These are phyloP conservation scores for Callimorpha dominula DNA, from an alignment of 2,888 invertebrate genomes.

Conservation along the genomic window DNA sequence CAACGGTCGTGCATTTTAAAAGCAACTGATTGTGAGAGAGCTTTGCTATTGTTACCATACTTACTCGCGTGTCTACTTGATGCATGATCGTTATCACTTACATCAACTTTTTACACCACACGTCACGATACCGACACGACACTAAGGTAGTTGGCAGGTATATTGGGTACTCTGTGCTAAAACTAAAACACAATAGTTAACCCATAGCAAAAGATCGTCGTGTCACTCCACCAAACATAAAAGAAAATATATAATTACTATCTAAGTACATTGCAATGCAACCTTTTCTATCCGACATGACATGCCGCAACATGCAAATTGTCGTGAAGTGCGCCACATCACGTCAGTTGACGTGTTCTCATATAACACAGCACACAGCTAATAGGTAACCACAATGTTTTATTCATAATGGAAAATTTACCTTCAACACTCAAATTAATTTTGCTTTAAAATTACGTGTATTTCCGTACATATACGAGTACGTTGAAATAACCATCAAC, in stretches of 20 bases:
- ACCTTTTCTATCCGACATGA: background rate
- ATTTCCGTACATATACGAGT: no score
- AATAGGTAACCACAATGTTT: conserved; percentile 1
- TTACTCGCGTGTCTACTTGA: conserved; percentile 1
- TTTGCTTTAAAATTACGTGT: background rate
- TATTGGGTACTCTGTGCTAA: background rate
- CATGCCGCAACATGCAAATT: background rate
- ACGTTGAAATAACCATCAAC: no score
- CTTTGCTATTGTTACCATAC: background rate
- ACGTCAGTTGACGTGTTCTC: background rate
- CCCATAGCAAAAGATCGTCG: background rate
- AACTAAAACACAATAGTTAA: background rate
- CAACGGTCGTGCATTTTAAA: background rate
- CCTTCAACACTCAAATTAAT: background rate
- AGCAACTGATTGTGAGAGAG: background rate
- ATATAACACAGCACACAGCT: background rate
- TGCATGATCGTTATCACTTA: background rate
- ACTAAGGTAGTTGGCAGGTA: background rate
- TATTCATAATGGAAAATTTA: conserved; percentile 3
- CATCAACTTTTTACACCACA: background rate
- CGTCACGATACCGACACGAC: background rate
- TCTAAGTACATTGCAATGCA: background rate
- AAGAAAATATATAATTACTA: no score
- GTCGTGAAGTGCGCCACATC: background rate
- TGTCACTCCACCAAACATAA: no score